Evolutionary conservation across 1,140 invertebrate species (phyloP).

Genomic region (Galleria mellonella): DNA sequence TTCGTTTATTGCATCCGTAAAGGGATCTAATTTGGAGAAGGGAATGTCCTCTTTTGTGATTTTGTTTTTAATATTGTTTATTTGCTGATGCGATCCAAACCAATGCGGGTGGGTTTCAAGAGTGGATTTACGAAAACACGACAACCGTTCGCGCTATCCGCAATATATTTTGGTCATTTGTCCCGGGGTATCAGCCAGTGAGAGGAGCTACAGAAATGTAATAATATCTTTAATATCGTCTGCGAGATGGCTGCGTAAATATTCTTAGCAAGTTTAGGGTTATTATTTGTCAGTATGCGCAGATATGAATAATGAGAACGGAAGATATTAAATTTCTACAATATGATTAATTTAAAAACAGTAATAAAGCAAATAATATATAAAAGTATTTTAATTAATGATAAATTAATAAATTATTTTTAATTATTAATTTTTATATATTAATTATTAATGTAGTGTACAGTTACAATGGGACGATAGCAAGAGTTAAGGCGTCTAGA

Average conservation of each 20-base stretch:
- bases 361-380: too few species aligned
- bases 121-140: conserved; percentile 5
- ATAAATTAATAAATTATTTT: too few species aligned
- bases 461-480: too few species aligned
- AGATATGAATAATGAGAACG: conserved; percentile 33
- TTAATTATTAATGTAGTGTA: too few species aligned
- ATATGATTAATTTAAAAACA: too few species aligned
- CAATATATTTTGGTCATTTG: conserved; percentile 18
- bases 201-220: conserved; percentile 27
- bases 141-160: neutral
- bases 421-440: too few species aligned
- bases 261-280: conserved; percentile 29
- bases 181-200: conserved; percentile 6
- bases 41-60: conserved; percentile 10
- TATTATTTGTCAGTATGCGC: conserved; percentile 26
- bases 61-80: conserved; percentile 16
- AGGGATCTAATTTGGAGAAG: conserved; percentile 5
- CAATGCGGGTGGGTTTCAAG: conserved; percentile 2
- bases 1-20: conserved; percentile 4
- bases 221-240: conserved; percentile 52
- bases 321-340: too few species aligned
- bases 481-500: too few species aligned
- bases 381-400: too few species aligned
- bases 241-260: conserved; percentile 31
- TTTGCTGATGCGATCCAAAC: conserved; percentile 5